phyloP scores from a whole-genome alignment of 2,888 invertebrate species.

The Pachliopta kotzebuea region DNA sequence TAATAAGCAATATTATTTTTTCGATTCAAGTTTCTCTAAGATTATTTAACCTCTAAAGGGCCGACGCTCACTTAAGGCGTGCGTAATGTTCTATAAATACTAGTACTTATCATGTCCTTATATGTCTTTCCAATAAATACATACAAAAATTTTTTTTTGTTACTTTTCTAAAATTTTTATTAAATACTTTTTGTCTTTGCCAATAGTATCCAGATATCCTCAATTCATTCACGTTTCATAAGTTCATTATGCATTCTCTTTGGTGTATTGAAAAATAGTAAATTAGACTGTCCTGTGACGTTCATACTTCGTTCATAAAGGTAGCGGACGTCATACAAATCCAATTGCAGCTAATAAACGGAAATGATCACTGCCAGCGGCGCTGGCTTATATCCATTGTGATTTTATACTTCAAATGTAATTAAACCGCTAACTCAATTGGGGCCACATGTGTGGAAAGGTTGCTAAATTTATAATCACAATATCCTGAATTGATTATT shows the following conservation, averaged over 20 bases:
- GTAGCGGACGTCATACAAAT: conserved; percentile 38
- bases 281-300: conserved; percentile 34
- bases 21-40: conserved; percentile 37
- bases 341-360: conserved; percentile 39
- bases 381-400: conserved; percentile 17
- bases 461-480: conserved; percentile 3
- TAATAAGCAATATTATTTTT: conserved; percentile 1
- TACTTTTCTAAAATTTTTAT: background rate
- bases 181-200: no score
- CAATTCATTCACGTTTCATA: conserved; percentile 7
- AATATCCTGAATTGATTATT: conserved; percentile 15
- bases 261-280: conserved; percentile 17
- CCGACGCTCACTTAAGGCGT: conserved; percentile 35
- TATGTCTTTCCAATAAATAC: conserved; percentile 21
- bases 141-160: background rate
- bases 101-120: conserved; percentile 26
- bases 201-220: no score
- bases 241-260: conserved; percentile 1
- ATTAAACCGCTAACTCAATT: conserved; percentile 11
- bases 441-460: conserved; percentile 5
- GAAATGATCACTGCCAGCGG: conserved; percentile 33
- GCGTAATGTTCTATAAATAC: conserved; percentile 34
- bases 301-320: conserved; percentile 33
- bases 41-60: conserved; percentile 60
- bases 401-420: conserved; percentile 32